A percentile compares a stretch with the other conserved stretches of the same genome.
These are phyloP conservation scores for Ciconia boyciana DNA, from an alignment of 2,113 vertebrate genomes.

Conservation along the genomic window DNA sequence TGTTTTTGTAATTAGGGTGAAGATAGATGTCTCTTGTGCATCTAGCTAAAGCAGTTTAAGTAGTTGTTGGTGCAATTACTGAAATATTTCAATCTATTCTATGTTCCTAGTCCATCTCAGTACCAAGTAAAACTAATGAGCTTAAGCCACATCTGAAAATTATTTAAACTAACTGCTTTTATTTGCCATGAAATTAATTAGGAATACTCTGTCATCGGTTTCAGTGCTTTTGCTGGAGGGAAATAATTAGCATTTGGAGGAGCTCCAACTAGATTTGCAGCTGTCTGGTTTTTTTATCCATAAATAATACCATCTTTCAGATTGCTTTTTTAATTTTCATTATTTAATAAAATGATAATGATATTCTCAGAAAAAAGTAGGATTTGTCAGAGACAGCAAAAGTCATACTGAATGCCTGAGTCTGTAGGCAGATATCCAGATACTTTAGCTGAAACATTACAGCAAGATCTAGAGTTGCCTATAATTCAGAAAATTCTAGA, in stretches of 20 bases:
- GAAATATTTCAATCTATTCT: neutral
- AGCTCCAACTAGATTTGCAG: neutral
- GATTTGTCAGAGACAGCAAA: neutral
- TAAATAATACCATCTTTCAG: neutral
- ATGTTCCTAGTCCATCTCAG: neutral
- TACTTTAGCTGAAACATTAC: neutral
- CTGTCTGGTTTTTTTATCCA: neutral
- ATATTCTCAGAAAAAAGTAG: neutral
- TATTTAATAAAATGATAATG: neutral
- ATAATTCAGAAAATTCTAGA: neutral
- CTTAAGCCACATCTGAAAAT: neutral
- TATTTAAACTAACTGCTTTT: neutral
- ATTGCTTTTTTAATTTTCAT: neutral
- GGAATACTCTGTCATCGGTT: neutral
- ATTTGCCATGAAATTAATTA: neutral
- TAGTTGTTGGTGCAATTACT: neutral
- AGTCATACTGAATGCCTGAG: neutral
- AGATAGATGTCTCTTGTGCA: neutral
- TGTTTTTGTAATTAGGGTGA: neutral
- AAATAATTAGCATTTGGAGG: neutral
- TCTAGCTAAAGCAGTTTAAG: neutral
- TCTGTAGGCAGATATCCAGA: neutral
- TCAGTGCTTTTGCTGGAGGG: neutral
- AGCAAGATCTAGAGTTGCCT: neutral
- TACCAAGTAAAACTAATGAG: neutral